phyloP scores from a whole-genome alignment of 1,140 invertebrate genomes.

The Pogonomyrmex barbatus region DNA sequence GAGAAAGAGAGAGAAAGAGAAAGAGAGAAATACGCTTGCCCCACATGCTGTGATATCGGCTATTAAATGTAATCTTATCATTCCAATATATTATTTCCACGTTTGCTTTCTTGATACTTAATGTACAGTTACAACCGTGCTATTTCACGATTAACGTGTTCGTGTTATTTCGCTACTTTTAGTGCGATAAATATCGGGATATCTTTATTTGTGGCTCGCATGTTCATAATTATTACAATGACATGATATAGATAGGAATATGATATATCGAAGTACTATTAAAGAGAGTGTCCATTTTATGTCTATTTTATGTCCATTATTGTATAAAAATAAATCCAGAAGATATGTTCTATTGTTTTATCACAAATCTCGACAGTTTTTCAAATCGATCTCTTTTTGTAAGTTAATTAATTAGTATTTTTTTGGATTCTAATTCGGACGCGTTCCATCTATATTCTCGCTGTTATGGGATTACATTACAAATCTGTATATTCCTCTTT shows the following conservation, averaged over 20 bases:
- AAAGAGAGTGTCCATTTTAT: background rate
- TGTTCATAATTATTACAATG: slow-evolving; percentile 8
- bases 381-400: background rate
- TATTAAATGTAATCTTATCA: slow-evolving; percentile 51
- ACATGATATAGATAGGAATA: background rate
- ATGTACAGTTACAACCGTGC: background rate
- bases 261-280: background rate
- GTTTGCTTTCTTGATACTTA: background rate
- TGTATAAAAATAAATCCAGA: background rate
- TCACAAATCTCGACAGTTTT: background rate
- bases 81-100: slow-evolving; percentile 29
- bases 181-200: slow-evolving; percentile 13
- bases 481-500: background rate
- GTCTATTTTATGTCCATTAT: slow-evolving; percentile 6
- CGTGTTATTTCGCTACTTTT: slow-evolving; percentile 27
- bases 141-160: slow-evolving; percentile 36
- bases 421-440: too few species aligned
- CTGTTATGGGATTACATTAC: too few species aligned
- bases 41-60: background rate
- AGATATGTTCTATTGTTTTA: background rate
- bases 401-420: too few species aligned
- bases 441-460: too few species aligned
- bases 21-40: background rate
- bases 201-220: background rate
- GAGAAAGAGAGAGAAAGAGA: background rate